phyloP scores from a whole-genome alignment of 37 sponge, comb jelly and placozoan genomes.

The Ianthella basta region DNA sequence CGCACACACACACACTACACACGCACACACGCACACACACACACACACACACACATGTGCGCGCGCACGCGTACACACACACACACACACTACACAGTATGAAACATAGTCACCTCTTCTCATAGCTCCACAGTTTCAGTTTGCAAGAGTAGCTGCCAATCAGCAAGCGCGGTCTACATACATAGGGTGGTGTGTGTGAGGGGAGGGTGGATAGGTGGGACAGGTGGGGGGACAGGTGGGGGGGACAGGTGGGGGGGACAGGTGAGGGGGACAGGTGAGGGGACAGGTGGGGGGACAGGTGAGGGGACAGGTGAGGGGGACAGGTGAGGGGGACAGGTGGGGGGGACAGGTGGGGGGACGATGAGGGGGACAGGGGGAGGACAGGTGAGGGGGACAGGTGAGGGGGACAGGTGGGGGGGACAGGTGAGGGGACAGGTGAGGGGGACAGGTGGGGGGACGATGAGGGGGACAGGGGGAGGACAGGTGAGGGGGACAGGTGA shows the following conservation, averaged over 20 bases:
- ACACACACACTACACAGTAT: conserved; percentile 13
- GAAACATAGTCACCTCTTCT: no score
- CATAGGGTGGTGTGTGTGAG: background rate
- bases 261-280: no score
- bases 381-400: background rate
- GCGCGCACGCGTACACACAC: background rate
- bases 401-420: background rate
- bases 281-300: no score
- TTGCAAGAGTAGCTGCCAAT: conserved; percentile 86
- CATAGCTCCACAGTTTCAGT: conserved; percentile 96
- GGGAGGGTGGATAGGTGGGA: no score
- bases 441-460: background rate
- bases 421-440: no score
- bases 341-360: no score
- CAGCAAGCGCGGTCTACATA: conserved; percentile 52
- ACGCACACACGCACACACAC: background rate
- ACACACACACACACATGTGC: background rate
- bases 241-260: no score
- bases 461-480: no score
- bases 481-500: no score
- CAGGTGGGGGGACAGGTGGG: no score
- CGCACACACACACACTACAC: background rate
- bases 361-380: no score
- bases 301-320: background rate
- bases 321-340: background rate